phyloP scores from a whole-genome alignment of 2,113 vertebrate species.

The Poicephalus meyeri region DNA sequence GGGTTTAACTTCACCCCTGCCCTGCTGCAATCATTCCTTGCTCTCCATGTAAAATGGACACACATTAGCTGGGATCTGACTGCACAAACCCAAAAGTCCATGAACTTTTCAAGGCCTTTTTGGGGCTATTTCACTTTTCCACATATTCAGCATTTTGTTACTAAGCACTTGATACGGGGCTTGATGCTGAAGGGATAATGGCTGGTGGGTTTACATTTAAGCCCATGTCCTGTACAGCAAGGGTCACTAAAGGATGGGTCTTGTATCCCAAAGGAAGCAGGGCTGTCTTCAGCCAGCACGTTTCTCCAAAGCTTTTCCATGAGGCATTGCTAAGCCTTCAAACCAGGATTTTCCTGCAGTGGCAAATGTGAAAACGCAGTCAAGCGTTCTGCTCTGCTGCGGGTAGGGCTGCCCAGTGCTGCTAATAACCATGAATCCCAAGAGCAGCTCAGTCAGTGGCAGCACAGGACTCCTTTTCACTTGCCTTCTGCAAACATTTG shows the following conservation, averaged over 20 bases:
- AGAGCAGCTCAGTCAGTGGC: not conserved
- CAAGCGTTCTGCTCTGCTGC: not conserved
- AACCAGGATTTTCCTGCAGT: not conserved
- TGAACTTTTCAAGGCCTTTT: not conserved
- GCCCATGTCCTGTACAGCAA: fast-evolving
- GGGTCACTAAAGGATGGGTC: not conserved
- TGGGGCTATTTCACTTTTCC: not conserved
- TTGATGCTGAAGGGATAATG: not conserved
- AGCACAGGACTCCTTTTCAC: not conserved
- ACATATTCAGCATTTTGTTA: not conserved
- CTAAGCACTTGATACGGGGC: not conserved
- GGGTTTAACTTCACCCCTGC: not conserved
- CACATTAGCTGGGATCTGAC: not conserved
- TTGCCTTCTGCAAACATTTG: not conserved
- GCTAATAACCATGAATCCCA: not conserved
- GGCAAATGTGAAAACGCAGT: not conserved
- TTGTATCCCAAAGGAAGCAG: not conserved
- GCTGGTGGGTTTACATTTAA: not conserved
- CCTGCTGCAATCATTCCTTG: not conserved
- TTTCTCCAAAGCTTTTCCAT: not conserved
- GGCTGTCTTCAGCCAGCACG: not conserved
- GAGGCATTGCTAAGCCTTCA: not conserved
- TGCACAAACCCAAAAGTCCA: not conserved
- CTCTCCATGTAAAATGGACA: not conserved
- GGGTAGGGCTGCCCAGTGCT: not conserved